Evolutionary conservation across 2,888 invertebrate species (phyloP).

Genomic region (Argyresthia goedartella): DNA sequence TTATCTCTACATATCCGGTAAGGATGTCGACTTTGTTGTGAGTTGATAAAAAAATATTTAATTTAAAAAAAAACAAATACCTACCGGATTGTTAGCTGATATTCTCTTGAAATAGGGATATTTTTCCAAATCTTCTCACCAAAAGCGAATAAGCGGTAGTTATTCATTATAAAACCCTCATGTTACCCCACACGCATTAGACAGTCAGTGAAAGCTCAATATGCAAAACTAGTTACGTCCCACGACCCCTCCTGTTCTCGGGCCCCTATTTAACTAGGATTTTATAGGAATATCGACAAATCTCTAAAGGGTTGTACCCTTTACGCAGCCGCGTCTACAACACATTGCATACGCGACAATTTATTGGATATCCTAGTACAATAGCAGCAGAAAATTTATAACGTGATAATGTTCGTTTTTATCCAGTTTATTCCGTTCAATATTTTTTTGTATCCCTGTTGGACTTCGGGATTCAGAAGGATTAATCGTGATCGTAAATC

Average conservation of each 20-base stretch:
- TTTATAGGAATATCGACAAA: slow-evolving; percentile 14
- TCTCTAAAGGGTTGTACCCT: slow-evolving; percentile 19
- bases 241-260: neutral
- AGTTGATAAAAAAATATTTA: no score
- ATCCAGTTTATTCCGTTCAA: slow-evolving; percentile 28
- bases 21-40: no score
- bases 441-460: slow-evolving; percentile 29
- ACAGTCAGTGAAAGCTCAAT: slow-evolving; percentile 1
- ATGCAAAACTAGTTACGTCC: slow-evolving; percentile 7
- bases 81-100: no score
- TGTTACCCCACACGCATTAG: neutral
- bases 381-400: slow-evolving; percentile 51
- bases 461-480: slow-evolving; percentile 15
- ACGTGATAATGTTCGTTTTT: slow-evolving; percentile 55
- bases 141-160: neutral
- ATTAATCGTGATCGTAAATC: slow-evolving; percentile 12
- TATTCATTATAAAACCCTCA: slow-evolving; percentile 2
- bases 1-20: no score
- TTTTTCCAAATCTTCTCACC: no score
- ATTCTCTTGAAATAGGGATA: no score
- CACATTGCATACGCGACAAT: slow-evolving; percentile 42
- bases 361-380: slow-evolving; percentile 60
- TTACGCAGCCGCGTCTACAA: neutral
- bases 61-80: no score
- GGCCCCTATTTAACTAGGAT: slow-evolving; percentile 10